Conservation (phyloP, 2,113 vertebrate genomes). For the Axis porcinus region DNA sequence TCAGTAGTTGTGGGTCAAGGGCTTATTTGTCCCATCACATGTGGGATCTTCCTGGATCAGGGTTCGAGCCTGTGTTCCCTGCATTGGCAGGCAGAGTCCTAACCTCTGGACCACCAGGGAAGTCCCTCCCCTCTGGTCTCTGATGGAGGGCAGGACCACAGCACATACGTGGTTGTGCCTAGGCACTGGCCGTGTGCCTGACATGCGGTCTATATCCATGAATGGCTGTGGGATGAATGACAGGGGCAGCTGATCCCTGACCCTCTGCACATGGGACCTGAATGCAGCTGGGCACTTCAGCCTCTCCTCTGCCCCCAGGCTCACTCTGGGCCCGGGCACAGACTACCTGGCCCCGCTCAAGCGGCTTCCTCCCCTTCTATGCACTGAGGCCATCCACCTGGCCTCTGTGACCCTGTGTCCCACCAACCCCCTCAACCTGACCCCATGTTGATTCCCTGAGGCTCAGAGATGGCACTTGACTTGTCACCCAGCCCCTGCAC, state of each 20-base stretch:
- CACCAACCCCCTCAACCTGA: background rate
- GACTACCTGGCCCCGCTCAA: too few relatives aligned
- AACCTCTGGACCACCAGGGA: background rate
- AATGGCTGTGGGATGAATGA: background rate
- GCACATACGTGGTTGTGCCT: background rate
- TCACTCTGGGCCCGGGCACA: background rate
- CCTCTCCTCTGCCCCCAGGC: background rate
- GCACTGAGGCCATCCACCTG: background rate
- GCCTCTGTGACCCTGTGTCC: background rate
- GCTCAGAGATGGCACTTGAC: background rate
- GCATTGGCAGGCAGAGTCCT: background rate
- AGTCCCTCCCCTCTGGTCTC: background rate
- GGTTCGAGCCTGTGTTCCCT: background rate
- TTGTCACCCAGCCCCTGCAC: background rate
- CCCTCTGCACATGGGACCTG: background rate
- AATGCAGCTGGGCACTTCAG: background rate
- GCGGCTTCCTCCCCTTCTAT: background rate
- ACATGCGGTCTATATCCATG: accelerated
- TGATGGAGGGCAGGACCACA: background rate
- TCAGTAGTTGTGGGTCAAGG: background rate
- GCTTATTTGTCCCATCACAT: background rate
- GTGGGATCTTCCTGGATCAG: background rate
- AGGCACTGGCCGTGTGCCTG: background rate
- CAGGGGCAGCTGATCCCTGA: accelerated
- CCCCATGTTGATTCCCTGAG: background rate